phyloP scores from a whole-genome alignment of 1,140 invertebrate genomes.

The Anastrepha ludens region DNA sequence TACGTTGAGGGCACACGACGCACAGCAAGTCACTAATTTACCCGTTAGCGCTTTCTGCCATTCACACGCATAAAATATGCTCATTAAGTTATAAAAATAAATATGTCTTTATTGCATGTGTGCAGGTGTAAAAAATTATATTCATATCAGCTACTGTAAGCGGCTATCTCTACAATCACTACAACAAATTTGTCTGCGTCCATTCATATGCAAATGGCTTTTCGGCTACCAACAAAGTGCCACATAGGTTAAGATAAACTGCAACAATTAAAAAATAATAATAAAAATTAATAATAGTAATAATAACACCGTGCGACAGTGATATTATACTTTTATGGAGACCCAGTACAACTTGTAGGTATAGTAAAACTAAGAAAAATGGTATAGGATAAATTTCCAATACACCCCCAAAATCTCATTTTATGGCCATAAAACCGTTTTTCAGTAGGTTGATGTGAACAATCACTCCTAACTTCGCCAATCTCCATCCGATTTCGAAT shows the following conservation, averaged over 20 bases:
- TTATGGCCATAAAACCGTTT: too few relatives aligned
- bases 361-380: too few relatives aligned
- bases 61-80: background rate
- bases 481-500: too few relatives aligned
- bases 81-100: background rate
- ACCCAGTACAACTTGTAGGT: too few relatives aligned
- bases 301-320: too few relatives aligned
- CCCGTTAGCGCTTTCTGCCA: conserved; percentile 21
- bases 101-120: background rate
- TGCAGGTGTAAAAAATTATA: background rate
- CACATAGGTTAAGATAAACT: background rate
- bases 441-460: too few relatives aligned
- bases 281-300: too few relatives aligned
- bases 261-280: background rate
- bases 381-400: too few relatives aligned
- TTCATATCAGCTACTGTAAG: background rate
- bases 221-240: background rate
- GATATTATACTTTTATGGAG: too few relatives aligned
- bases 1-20: background rate
- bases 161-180: background rate
- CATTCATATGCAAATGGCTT: background rate
- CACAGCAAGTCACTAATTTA: background rate
- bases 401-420: too few relatives aligned
- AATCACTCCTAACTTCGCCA: too few relatives aligned
- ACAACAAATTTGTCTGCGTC: background rate